Evolutionary conservation across 92 coral and sea anemone genomes (phyloP), one percentile per base, ranked within the genome.

Genomic region (Bergia puertoricense): DNA sequence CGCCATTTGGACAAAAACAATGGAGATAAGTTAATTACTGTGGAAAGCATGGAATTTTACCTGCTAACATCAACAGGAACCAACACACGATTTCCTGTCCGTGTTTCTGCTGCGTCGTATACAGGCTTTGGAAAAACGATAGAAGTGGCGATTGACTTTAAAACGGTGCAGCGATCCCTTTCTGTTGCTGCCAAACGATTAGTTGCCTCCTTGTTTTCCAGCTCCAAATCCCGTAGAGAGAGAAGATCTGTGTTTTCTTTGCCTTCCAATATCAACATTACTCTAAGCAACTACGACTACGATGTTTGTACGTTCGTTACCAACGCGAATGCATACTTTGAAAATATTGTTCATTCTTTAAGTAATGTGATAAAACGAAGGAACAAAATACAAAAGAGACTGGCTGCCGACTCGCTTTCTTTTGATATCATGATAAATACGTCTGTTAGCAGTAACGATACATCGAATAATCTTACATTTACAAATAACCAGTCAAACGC

Each of bases 71-170:
- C 91, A 5, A 77, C 94, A 44, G 67, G 90, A 11, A 66, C 85
- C 1, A 90, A 84, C 15, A 8, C 85, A 2, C 87, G 85, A 11
- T 89, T 94, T 18, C 94, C 94, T 4, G 76, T 88, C 2, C 69
- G 41, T 30, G 87, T 79, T n/a, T 72, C 39, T 16, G 54, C 92
- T 1, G 59, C 22, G 43, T 85, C 90, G 37, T 51, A 62, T 30
- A 76, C 80, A 48, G 91, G 94, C 8, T 36, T 18, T 2, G 45
- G 48, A 22, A 79, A 84, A 80, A 39, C 57, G 23, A 65, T 94
- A 30, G 85, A 90, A 43, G 82, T 92, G 80, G 41, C 86, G 11
- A 81, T 94, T 80, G 93, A 94, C 46, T 92, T 94, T 71, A 80
- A 20, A 43, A 87, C 73, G 2, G 73, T 85, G 43, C 8, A 94